Conservation (phyloP, 2,888 invertebrate species). For the Pterobdella sp. region DNA sequence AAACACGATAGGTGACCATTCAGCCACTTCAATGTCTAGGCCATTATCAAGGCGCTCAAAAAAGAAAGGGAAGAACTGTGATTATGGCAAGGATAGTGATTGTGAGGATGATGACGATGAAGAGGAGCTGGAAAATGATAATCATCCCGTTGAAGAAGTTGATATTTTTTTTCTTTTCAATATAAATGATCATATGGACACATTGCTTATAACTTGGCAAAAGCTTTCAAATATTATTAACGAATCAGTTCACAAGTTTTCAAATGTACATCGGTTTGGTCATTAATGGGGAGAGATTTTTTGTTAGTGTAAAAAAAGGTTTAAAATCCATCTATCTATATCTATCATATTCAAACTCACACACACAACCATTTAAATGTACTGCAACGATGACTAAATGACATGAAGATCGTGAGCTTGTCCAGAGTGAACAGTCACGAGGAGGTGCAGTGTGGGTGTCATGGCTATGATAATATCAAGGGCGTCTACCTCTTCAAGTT, state of each 20-base stretch:
- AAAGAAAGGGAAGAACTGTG: neutral
- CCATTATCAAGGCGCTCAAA: neutral
- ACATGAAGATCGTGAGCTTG: neutral
- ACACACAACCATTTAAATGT: neutral
- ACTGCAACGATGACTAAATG: neutral
- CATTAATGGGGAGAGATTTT: too few relatives aligned
- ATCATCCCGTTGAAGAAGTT: constrained; percentile 1
- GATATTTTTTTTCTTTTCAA: too few relatives aligned
- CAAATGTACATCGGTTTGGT: too few relatives aligned
- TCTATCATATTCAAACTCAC: neutral
- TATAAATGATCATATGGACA: too few relatives aligned
- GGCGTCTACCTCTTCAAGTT: constrained; percentile 7
- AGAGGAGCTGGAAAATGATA: neutral
- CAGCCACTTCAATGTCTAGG: constrained; percentile 1
- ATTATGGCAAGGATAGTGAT: neutral
- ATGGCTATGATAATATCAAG: neutral
- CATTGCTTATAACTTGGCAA: too few relatives aligned
- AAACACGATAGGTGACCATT: constrained; percentile 2
- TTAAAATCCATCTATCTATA: neutral
- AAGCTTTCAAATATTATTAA: too few relatives aligned
- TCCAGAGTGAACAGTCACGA: constrained; percentile 8
- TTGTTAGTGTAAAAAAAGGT: too few relatives aligned
- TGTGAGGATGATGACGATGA: constrained; percentile 6
- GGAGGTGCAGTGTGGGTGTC: constrained; percentile 13
- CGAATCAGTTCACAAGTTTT: too few relatives aligned